Conservation (phyloP, 2,888 invertebrate species). For the Drosophila meridionalis region DNA sequence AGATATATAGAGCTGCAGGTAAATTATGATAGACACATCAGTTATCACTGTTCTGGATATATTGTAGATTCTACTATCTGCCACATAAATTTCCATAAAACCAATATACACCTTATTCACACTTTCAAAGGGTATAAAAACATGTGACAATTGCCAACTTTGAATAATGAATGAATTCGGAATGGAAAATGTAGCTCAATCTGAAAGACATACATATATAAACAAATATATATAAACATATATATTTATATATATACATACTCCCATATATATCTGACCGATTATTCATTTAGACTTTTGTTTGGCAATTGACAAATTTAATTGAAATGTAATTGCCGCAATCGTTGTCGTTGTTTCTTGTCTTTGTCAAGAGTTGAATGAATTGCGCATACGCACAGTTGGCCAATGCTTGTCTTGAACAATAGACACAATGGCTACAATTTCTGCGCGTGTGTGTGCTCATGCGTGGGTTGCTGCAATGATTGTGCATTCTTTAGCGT, state of each 20-base stretch:
- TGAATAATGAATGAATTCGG: conserved; percentile 72
- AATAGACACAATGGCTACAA: not conserved
- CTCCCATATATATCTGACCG: not conserved
- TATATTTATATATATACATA: not conserved
- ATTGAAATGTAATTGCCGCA: conserved; percentile 54
- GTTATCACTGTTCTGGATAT: not conserved
- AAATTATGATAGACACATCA: not conserved
- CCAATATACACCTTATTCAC: not conserved
- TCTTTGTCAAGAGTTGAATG: conserved; percentile 14
- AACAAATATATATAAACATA: not conserved
- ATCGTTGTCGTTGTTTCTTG: conserved; percentile 18
- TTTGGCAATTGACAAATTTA: conserved; percentile 30
- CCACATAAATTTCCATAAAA: not conserved
- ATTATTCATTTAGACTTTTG: conserved; percentile 51
- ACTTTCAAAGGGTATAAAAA: conserved; percentile 11
- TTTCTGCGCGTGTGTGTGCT: too few relatives aligned
- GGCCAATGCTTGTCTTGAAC: conserved; percentile 8
- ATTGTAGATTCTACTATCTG: not conserved
- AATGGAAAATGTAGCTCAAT: conserved; percentile 19
- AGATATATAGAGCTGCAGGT: too few relatives aligned
- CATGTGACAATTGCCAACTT: conserved; percentile 57
- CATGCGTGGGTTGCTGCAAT: conserved; percentile 57
- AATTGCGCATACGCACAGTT: conserved; percentile 49
- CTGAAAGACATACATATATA: not conserved
- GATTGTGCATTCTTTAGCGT: conserved; percentile 44